phyloP scores from a whole-genome alignment of 2,888 invertebrate genomes.

The Thymelicus sylvestris region DNA sequence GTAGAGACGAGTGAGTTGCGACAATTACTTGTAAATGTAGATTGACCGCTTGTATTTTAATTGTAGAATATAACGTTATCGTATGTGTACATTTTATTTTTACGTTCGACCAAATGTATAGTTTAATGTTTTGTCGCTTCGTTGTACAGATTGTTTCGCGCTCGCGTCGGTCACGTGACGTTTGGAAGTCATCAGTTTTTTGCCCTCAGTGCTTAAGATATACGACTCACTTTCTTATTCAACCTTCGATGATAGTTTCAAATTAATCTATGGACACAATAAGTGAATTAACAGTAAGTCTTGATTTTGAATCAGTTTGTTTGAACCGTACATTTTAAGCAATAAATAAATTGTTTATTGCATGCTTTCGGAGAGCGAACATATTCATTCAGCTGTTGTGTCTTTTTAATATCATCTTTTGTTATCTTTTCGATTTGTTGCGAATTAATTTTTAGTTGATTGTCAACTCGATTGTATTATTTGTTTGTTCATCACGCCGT shows the following conservation, averaged over 20 bases:
- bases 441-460: too few species aligned
- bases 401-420: too few species aligned
- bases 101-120: conserved; percentile 68
- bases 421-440: too few species aligned
- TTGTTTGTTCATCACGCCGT: not conserved
- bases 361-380: too few species aligned
- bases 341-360: too few species aligned
- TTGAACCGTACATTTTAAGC: too few species aligned
- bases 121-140: conserved; percentile 38
- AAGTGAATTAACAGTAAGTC: too few species aligned
- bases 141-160: conserved; percentile 20
- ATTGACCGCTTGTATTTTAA: conserved; percentile 28
- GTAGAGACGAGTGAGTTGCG: conserved; percentile 11
- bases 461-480: not conserved
- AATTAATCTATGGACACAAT: too few species aligned
- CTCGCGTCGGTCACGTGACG: not conserved
- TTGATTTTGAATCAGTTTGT: too few species aligned
- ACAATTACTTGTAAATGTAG: conserved; percentile 23
- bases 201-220: not conserved
- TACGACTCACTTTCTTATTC: not conserved
- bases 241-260: not conserved
- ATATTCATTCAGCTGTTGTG: too few species aligned
- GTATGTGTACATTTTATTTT: conserved; percentile 43
- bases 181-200: not conserved
- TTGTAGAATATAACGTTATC: conserved; percentile 26